Evolutionary conservation across 2,113 vertebrate genomes (phyloP).

Genomic region (Siphamia tubifer): DNA sequence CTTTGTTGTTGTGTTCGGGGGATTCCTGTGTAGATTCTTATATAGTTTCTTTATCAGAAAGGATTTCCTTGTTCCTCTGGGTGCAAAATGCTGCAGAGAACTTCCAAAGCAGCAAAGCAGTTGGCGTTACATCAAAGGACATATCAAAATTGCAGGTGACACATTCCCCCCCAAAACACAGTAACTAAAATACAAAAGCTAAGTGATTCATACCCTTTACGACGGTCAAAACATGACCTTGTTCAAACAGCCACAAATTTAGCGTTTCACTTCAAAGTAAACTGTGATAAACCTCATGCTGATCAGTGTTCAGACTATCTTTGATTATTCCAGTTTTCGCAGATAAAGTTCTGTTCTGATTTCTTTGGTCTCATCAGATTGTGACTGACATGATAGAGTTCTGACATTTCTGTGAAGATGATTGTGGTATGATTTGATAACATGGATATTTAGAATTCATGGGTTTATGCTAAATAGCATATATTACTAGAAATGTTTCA

Average conservation of each 20-base stretch:
- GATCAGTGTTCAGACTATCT: slow-evolving; percentile 5
- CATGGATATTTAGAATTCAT: not conserved
- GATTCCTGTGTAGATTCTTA: slow-evolving; percentile 38
- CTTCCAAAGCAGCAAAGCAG: slow-evolving; percentile 42
- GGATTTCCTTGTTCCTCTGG: slow-evolving; percentile 69
- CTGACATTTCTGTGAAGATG: not conserved
- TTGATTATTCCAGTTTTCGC: not conserved
- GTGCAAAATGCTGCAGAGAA: slow-evolving; percentile 26
- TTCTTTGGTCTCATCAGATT: not conserved
- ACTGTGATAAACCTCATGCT: slow-evolving; percentile 13
- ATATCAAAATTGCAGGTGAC: slow-evolving; percentile 66
- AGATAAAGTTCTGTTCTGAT: not conserved
- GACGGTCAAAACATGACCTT: slow-evolving; percentile 37
- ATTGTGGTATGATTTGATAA: not conserved
- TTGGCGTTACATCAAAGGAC: slow-evolving; percentile 62
- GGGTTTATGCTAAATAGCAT: not conserved
- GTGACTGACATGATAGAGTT: not conserved
- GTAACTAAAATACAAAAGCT: slow-evolving; percentile 34
- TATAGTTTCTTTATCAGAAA: slow-evolving; percentile 54
- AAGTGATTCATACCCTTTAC: slow-evolving; percentile 52
- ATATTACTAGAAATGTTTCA: not conserved
- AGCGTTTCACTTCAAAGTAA: slow-evolving; percentile 39
- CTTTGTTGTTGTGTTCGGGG: slow-evolving; percentile 25
- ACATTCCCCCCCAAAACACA: slow-evolving; percentile 54
- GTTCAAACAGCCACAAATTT: slow-evolving; percentile 33